phyloP scores from a whole-genome alignment of 2,888 invertebrate genomes.

The Neoascia interrupta region DNA sequence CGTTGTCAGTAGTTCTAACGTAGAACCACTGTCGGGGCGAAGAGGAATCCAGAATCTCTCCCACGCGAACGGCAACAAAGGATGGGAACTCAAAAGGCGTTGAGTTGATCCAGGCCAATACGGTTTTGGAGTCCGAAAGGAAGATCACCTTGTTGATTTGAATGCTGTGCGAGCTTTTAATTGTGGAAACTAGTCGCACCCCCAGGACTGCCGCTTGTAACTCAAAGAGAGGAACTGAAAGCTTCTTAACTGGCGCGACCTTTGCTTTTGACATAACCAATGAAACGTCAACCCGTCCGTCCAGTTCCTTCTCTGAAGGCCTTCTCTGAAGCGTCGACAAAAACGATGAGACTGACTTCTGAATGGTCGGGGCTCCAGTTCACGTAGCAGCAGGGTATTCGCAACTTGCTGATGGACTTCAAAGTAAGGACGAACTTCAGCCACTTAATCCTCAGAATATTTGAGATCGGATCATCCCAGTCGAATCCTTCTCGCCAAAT shows the following conservation, averaged over 20 bases:
- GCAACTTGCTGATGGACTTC: no score
- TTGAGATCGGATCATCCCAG: slow-evolving; percentile 17
- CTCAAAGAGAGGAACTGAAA: slow-evolving; percentile 3
- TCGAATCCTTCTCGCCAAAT: slow-evolving; percentile 23
- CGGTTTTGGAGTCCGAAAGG: slow-evolving; percentile 14
- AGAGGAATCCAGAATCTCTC: background rate
- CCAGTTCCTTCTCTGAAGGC: slow-evolving; percentile 10
- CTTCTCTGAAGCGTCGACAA: slow-evolving; percentile 14
- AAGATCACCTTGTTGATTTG: background rate
- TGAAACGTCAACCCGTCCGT: background rate
- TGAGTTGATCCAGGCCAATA: background rate
- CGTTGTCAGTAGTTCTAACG: background rate
- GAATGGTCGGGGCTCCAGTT: slow-evolving; percentile 6
- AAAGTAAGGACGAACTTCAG: background rate
- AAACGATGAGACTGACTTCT: background rate
- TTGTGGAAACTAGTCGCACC: background rate
- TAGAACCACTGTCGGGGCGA: background rate
- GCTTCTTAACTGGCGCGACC: no score
- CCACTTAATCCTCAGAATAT: background rate
- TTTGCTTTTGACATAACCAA: slow-evolving; percentile 13
- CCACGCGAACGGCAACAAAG: background rate
- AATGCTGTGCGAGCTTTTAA: background rate
- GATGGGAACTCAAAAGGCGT: background rate
- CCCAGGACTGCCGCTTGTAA: slow-evolving; percentile 4
- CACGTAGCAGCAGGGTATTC: no score